Base-by-base conservation (phyloP, 2,797 vertebrate genomes). In the Muraenolepis orangiensis region DNA sequence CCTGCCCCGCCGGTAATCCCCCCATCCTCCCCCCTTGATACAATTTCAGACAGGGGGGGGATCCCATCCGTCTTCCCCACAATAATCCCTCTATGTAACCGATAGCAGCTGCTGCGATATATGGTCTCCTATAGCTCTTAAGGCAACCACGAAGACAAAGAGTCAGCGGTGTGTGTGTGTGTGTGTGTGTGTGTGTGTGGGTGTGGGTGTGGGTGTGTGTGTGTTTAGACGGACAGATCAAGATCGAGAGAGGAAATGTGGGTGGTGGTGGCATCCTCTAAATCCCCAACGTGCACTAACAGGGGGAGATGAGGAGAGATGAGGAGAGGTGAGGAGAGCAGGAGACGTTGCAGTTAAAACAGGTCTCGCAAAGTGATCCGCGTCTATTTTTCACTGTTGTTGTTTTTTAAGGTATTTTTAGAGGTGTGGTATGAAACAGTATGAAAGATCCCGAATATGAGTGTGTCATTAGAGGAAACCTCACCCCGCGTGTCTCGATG, bases 71-170 rank as follows among this genome's bases (percentile, higher is more conserved):
- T 90, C 85, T 78, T 86, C 86, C 83, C 73, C 75, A 69, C 74
- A 46, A 7, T 87, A 88, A 90, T 87, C 86, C 86, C 51, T 77
- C 80, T 70, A 67, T 87, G 89, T 89, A 91, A 90, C 87, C 11
- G 85, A 91, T 86, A 86, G 82, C 83, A 87, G 31, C 73, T 72
- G 73, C n/a, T 80, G 32, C 83, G 68, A 66, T n/a, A n/a, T n/a
- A n/a, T n/a, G n/a, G 81, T 80, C 78, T 76, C 82, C 84, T 86
- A 78, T 86, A 78, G 67, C 85, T 87, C 82, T 77, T 85, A 81
- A 80, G 87, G 87, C 66, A 86, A 82, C 76, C 34, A 42, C 38
- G 70, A 68, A 78, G 80, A 76, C 79, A 75, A n/a, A n/a, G 78
- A 2, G 30, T 57, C 28, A 18, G 76, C 73, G 1, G 23, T 70